Evolutionary conservation across 2,113 vertebrate genomes (phyloP).

Genomic region (Amphilophus citrinellus): DNA sequence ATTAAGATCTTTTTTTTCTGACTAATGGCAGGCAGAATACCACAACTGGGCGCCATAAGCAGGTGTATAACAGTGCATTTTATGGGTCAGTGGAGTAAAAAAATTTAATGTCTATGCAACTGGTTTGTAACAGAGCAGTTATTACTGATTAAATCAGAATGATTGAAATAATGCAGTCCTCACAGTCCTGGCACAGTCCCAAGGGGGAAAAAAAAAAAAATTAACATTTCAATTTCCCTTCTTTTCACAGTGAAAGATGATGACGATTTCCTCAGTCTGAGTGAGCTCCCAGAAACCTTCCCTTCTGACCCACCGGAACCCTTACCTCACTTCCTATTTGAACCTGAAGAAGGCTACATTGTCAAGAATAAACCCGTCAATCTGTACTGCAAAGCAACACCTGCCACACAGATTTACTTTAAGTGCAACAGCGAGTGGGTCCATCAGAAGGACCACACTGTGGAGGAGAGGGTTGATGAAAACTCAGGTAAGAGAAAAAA

Average conservation of each 20-base stretch:
- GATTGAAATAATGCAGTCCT: neutral
- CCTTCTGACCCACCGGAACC: constrained; percentile 96
- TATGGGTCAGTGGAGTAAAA: constrained; percentile 26
- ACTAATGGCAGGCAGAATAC: neutral
- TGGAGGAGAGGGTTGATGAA: constrained; percentile 93
- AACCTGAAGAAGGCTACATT: constrained; percentile 95
- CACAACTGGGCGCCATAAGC: constrained; percentile 1
- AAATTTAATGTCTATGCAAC: constrained; percentile 8
- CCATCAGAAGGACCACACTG: constrained; percentile 95
- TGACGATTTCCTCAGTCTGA: constrained; percentile 93
- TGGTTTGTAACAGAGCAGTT: constrained; percentile 14
- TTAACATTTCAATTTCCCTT: neutral
- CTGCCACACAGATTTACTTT: constrained; percentile 97
- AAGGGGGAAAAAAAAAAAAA: neutral
- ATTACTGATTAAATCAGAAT: constrained; percentile 38
- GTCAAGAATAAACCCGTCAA: constrained; percentile 96
- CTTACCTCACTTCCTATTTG: constrained; percentile 93
- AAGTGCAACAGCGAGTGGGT: constrained; percentile 99
- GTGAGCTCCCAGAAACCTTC: constrained; percentile 96
- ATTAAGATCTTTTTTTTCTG: neutral
- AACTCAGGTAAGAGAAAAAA: constrained; percentile 88
- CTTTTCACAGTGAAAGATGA: constrained; percentile 80
- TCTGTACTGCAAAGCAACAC: constrained; percentile 95
- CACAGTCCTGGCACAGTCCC: neutral
- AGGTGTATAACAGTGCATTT: constrained; percentile 31